A percentile compares a stretch with the other conserved stretches of the same genome.
Conservation (phyloP, 1,140 invertebrate species). For the Anastrepha obliqua region DNA sequence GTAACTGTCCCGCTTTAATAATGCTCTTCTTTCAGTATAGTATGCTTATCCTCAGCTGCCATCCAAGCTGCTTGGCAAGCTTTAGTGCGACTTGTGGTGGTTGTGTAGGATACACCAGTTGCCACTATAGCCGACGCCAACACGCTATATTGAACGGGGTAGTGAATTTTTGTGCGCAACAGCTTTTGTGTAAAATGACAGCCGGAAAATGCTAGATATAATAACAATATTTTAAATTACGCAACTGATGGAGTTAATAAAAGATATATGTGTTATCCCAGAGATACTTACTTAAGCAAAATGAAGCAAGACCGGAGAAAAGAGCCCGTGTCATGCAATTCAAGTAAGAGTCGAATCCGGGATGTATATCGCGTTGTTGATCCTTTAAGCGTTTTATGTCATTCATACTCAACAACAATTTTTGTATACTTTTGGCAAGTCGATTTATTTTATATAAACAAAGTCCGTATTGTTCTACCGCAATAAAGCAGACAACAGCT, state of each 20-base stretch:
- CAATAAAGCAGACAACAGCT: not conserved
- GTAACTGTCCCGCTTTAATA: not conserved
- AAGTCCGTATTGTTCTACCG: not conserved
- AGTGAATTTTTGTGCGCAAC: constrained; percentile 71
- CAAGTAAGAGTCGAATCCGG: constrained; percentile 76
- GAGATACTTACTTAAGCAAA: constrained; percentile 73
- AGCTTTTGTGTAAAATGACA: constrained; percentile 74
- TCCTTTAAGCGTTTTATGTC: constrained; percentile 73
- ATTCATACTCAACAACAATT: constrained; percentile 63
- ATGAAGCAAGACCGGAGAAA: constrained; percentile 75
- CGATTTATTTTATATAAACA: not conserved
- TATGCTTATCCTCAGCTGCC: constrained; percentile 75
- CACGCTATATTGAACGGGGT: constrained; percentile 72
- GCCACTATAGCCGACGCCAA: constrained; percentile 73
- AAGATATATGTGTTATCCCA: not conserved
- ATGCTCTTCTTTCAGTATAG: constrained; percentile 69
- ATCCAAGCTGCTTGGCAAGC: constrained; percentile 76
- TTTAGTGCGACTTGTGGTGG: constrained; percentile 73
- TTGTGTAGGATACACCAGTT: constrained; percentile 69
- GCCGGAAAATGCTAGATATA: constrained; percentile 74
- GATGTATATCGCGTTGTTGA: constrained; percentile 74
- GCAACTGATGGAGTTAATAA: constrained; percentile 60
- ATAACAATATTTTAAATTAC: constrained; percentile 62
- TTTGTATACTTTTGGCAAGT: not conserved
- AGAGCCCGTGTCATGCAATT: constrained; percentile 77